A percentile compares a stretch with the other conserved stretches of the same genome.
Conservation (phyloP, 2,113 vertebrate species). For the Sylvilagus bachmani region DNA sequence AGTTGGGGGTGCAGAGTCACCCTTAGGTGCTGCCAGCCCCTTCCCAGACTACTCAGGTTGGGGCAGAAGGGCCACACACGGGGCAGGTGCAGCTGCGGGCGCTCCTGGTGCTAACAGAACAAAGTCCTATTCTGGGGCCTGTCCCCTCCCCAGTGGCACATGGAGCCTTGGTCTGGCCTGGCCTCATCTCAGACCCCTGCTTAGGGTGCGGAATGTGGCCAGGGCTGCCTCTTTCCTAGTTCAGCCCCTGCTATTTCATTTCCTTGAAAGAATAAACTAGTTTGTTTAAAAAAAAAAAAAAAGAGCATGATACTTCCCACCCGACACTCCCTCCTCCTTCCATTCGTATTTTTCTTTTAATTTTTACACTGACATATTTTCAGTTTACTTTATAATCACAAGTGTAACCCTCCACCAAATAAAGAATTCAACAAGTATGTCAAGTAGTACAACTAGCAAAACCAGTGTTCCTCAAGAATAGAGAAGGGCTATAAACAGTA, state of each 20-base stretch:
- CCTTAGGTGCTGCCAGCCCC: conserved; percentile 1
- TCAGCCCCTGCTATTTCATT: background rate
- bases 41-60: conserved; percentile 64
- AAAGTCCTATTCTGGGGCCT: background rate
- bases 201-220: background rate
- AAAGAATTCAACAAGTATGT: too few species aligned
- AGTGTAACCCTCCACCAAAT: too few species aligned
- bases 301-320: too few species aligned
- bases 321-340: too few species aligned
- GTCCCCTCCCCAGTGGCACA: background rate
- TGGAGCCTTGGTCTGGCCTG: background rate
- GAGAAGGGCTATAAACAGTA: too few species aligned
- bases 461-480: too few species aligned
- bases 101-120: conserved; percentile 73
- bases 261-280: conserved; percentile 74
- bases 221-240: background rate
- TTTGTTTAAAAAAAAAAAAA: background rate
- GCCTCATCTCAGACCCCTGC: conserved; percentile 53
- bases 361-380: too few species aligned
- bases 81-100: background rate
- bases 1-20: conserved; percentile 69
- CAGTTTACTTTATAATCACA: too few species aligned
- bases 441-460: too few species aligned
- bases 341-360: too few species aligned
- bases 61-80: background rate